phyloP scores from a whole-genome alignment of 64 coral and sea anemone genomes.

The Montipora sp. region DNA sequence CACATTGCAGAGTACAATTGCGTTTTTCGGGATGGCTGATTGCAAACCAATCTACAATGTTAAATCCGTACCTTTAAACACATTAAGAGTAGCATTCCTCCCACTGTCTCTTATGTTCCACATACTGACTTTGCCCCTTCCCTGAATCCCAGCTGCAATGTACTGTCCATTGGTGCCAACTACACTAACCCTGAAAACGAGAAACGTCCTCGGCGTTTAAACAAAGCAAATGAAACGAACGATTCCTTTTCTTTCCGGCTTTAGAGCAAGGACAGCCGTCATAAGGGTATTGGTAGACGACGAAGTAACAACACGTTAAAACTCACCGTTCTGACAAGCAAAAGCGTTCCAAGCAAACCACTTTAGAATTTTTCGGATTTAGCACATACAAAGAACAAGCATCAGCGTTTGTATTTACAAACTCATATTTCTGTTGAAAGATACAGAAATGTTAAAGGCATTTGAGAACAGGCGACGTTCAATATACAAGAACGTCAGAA shows the following conservation, averaged over 20 bases:
- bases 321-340: background rate
- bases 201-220: too few relatives aligned
- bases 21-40: background rate
- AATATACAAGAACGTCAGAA: too few relatives aligned
- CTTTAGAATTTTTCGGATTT: conserved; percentile 18
- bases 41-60: background rate
- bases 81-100: conserved; percentile 4
- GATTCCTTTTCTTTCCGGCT: too few relatives aligned
- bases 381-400: background rate
- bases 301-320: background rate
- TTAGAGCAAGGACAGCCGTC: too few relatives aligned
- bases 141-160: conserved; percentile 24
- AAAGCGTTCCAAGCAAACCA: conserved; percentile 24
- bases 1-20: too few relatives aligned
- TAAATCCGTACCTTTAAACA: conserved; percentile 48
- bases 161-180: conserved; percentile 51
- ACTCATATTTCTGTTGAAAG: background rate
- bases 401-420: background rate
- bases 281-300: too few relatives aligned
- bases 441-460: too few relatives aligned
- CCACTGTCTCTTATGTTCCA: conserved; percentile 38
- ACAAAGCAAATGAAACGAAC: too few relatives aligned
- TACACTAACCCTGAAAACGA: background rate
- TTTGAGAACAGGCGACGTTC: too few relatives aligned
- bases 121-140: background rate